Percentiles rank a stretch among this genome's conserved stretches.
Evolutionary conservation across 2,888 invertebrate genomes (phyloP).

Genomic region (Cheiracanthium punctorium): DNA sequence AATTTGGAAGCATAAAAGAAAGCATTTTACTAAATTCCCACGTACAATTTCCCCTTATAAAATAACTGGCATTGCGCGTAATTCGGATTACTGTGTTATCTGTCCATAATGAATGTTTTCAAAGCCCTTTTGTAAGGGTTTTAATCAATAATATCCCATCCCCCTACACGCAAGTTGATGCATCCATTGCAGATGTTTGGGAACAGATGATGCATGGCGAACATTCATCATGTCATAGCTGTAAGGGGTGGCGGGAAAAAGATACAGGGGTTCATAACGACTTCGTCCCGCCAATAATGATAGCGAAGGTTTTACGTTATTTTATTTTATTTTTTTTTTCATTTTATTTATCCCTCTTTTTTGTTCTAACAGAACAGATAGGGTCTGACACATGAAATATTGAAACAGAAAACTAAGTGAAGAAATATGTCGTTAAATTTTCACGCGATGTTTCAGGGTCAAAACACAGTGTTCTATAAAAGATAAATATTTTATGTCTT

Average conservation of each 20-base stretch:
- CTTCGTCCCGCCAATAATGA: slow-evolving; percentile 14
- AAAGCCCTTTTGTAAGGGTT: neutral
- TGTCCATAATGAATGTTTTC: neutral
- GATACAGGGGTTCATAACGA: neutral
- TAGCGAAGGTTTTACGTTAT: slow-evolving; percentile 6
- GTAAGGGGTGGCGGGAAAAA: neutral
- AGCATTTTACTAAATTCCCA: too few species aligned
- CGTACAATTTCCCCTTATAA: too few species aligned
- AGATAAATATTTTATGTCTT: neutral
- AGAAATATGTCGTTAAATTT: slow-evolving; percentile 6
- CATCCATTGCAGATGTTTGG: neutral
- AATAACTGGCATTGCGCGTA: too few species aligned
- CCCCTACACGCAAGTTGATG: neutral
- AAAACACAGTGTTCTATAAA: neutral
- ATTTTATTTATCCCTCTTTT: neutral
- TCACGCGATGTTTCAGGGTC: neutral
- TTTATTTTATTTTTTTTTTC: neutral
- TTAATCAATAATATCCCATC: neutral
- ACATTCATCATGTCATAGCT: slow-evolving; percentile 1
- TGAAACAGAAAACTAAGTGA: neutral
- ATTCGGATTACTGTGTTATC: too few species aligned
- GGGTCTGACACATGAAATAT: neutral
- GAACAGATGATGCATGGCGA: neutral
- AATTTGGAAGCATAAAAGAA: too few species aligned
- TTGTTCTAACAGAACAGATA: neutral